Base-by-base conservation (phyloP, 1,140 invertebrate species). In the Penaeus vannamei region DNA sequence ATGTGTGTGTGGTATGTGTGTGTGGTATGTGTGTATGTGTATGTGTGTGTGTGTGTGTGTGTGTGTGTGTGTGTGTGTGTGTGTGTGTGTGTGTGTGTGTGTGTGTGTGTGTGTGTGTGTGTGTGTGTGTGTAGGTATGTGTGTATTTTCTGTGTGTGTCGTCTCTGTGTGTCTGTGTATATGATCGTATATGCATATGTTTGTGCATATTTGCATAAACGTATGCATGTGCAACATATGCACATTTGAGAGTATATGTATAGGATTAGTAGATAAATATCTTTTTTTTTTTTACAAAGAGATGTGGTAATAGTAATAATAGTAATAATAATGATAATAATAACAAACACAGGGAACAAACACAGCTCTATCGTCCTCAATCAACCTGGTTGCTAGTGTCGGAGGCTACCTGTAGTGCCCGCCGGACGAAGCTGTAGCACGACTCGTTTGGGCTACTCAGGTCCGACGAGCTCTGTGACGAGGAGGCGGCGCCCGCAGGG, bases 341-440 rank as follows among this genome's bases (percentile, higher is more conserved):
- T 77, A 77, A 69, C 29, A 69, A 69, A 26, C n/a, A 69, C 29
- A 69, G 29, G 64, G 59, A 85, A 84, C 80, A 89, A 89, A 89
- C 87, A 89, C 87, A 79, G 87, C 87, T 85, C 87, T 89, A 89
- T 89, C 61, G 82, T 82, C 87, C 87, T 89, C 87, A 83, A 89
- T 89, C 87, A 89, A 89, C 87, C 87, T 89, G 87, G 80, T 89
- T 84, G 87, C 87, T 89, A 89, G 69, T 89, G 87, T 69, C 69
- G 77, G 86, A 82, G 53, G 90, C 92, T 93, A 95, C 95, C 93
- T 98, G 97, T 62, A 98, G 94, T 12, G 97, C 97, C 91, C 97
- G 95, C 77, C 97, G 94, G 8, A 98, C 97, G 92, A 98, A 98
- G 92, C 97, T 98, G 93, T 98, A 98, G 92, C 97, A 98, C 12